phyloP scores from a whole-genome alignment of 2,113 vertebrate genomes.

The Hippotragus niger region DNA sequence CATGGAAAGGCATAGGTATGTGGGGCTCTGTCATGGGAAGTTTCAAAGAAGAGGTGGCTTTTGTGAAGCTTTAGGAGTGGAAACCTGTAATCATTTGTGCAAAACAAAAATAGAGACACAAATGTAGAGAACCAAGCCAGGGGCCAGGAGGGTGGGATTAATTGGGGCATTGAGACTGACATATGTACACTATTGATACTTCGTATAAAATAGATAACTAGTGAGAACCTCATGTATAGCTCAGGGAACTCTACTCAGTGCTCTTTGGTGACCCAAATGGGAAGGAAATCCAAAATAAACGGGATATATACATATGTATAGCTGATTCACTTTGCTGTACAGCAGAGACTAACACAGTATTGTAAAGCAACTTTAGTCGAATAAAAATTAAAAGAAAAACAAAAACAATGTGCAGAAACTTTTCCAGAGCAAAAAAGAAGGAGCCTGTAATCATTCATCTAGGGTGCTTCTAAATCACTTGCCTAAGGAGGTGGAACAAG shows the following conservation, averaged over 20 bases:
- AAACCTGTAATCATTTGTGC: neutral
- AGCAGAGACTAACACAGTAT: neutral
- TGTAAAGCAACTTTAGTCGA: neutral
- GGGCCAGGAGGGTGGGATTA: neutral
- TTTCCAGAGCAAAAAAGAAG: neutral
- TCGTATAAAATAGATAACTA: neutral
- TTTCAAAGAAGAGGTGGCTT: neutral
- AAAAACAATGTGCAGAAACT: neutral
- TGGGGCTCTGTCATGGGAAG: accelerated
- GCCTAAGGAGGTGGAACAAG: too few relatives aligned
- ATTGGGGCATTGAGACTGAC: neutral
- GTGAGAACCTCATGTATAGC: neutral
- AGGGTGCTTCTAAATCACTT: neutral
- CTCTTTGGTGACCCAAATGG: neutral
- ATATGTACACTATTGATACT: neutral
- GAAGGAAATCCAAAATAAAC: neutral
- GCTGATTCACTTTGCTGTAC: neutral
- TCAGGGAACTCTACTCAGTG: neutral
- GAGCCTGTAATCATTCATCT: accelerated
- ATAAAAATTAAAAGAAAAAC: neutral
- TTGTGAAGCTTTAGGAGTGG: neutral
- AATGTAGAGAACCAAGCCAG: neutral
- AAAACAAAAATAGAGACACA: neutral
- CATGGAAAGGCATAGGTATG: neutral
- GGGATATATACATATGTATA: neutral